Base-by-base conservation (phyloP, 2,888 invertebrate species). In the Pycnomerus fuliginosus region DNA sequence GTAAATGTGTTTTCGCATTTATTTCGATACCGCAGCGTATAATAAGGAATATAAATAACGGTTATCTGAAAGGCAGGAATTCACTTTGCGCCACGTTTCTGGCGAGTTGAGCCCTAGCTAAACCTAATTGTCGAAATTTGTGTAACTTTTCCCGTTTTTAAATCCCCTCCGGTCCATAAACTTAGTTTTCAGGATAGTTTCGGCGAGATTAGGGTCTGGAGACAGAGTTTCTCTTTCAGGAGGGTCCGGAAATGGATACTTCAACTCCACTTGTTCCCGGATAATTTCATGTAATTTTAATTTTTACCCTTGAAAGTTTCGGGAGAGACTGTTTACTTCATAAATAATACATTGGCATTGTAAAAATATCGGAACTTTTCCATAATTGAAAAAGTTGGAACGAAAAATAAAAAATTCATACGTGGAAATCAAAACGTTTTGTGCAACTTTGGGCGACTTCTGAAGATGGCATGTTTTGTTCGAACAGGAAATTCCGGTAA, bases 31-130 rank as follows among this genome's bases (percentile, higher is more conserved):
- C 28, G 40, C 17, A 11, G 30, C 27, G 28, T 38, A 34, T 48
- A 51, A 51, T 51, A 50, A 48, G 43, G 35, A 46, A 53, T 50
- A 53, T 51, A 53, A 48, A 53, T 37, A 42, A 49, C 53, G 51
- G 51, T 47, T 51, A 48, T 50, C 48, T 44, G 31, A 38, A 35
- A 38, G 49, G 44, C 44, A 49, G 48, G 51, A 53, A 53, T 53
- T 48, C 47, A 51, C 51, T 50, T 51, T 32, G 32, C 28, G 40
- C 13, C n/a, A n/a, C n/a, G n/a, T n/a, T n/a, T 25, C 16, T 15
- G 24, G 13, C 16, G 24, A 32, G 30, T 15, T 38, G 24, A 32
- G 31, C 32, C 16, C 31, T 17, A 25, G 32, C 39, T 32, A 32
- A 39, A 31, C 32, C 25, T 39, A 39, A 39, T 39, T 39, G 39